Conservation (phyloP, 2,113 vertebrate species). For the Melanotaenia duboulayi region DNA sequence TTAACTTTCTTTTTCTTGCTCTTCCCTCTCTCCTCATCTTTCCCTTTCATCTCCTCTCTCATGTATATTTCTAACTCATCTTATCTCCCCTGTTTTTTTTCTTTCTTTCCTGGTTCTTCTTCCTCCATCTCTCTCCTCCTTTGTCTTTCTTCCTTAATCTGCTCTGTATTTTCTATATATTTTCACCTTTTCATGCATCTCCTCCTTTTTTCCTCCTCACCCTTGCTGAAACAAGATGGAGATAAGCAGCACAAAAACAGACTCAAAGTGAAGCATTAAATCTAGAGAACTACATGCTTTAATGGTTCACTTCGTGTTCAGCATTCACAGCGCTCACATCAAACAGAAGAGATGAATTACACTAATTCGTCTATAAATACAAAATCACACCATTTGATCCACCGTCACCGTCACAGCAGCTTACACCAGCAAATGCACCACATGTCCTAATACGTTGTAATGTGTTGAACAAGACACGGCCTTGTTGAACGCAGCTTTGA, state of each 20-base stretch:
- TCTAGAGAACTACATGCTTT: not conserved
- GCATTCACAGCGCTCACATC: conserved; percentile 21
- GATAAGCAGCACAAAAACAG: not conserved
- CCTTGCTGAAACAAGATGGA: not conserved
- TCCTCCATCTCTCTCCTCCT: too few species aligned
- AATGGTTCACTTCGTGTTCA: conserved; percentile 8
- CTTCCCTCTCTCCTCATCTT: not conserved
- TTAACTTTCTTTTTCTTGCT: not conserved
- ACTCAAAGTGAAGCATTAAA: conserved; percentile 27
- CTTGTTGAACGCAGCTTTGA: conserved; percentile 55
- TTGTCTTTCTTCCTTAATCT: not conserved
- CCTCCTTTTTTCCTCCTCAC: not conserved
- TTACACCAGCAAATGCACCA: conserved; percentile 15
- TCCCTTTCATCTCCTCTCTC: not conserved
- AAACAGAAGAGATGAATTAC: conserved; percentile 42
- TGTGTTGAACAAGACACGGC: conserved; percentile 24
- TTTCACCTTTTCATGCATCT: not conserved
- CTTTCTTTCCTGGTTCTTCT: not conserved
- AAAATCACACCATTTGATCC: conserved; percentile 45
- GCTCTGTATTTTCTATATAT: not conserved
- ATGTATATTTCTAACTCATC: not conserved
- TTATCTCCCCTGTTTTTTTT: too few species aligned
- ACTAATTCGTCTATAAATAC: conserved; percentile 27
- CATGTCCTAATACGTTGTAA: conserved; percentile 33
- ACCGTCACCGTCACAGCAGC: conserved; percentile 13